Evolutionary conservation across 2,888 invertebrate genomes (phyloP).

Genomic region (Parnassius apollo): DNA sequence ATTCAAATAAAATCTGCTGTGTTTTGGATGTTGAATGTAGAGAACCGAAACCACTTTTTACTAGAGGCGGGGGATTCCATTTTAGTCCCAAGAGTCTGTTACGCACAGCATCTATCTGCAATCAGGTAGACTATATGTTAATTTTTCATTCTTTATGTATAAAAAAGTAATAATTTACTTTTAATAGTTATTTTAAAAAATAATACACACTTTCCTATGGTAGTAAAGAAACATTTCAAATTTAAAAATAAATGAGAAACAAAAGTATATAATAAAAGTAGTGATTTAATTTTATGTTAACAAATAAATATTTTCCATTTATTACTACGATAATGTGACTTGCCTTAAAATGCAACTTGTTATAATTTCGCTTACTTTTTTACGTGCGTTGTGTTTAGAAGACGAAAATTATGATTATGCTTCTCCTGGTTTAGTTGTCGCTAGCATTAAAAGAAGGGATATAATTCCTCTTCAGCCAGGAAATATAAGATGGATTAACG

Average conservation of each 20-base stretch:
- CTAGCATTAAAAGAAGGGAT: constrained; percentile 24
- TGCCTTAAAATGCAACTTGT: constrained; percentile 9
- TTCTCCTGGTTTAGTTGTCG: constrained; percentile 13
- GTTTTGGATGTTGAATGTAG: too few species aligned
- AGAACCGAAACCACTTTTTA: too few species aligned
- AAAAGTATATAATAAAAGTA: background rate
- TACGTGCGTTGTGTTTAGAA: constrained; percentile 2
- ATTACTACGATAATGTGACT: background rate
- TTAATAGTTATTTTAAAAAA: too few species aligned
- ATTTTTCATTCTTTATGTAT: too few species aligned
- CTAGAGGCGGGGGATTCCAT: too few species aligned
- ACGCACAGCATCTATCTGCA: too few species aligned
- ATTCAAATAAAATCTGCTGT: too few species aligned
- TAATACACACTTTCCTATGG: too few species aligned
- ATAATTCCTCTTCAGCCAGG: constrained; percentile 13
- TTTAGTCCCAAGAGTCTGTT: too few species aligned
- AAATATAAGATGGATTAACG: constrained; percentile 6
- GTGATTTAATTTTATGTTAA: background rate
- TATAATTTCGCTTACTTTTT: background rate
- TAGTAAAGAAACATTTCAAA: background rate
- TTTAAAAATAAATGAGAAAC: background rate
- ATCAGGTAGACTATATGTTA: too few species aligned
- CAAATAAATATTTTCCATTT: background rate
- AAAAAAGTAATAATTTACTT: too few species aligned
- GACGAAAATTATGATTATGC: constrained; percentile 9